Percentiles rank a stretch among this genome's conserved stretches.
Evolutionary conservation across 2,888 invertebrate species (phyloP).

Genomic region (Candidula unifasciata): DNA sequence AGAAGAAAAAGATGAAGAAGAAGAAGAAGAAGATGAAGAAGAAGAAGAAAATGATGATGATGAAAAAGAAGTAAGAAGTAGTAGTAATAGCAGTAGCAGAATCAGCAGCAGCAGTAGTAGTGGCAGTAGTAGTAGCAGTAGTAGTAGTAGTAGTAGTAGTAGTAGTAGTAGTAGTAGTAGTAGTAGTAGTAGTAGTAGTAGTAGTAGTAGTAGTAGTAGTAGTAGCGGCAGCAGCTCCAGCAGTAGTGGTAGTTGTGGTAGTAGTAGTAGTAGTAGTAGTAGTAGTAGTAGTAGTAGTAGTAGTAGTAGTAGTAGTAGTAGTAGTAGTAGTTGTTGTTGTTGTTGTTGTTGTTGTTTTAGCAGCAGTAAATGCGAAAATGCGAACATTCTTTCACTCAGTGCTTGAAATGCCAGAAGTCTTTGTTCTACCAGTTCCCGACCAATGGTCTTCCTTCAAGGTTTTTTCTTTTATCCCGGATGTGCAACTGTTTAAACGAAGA

Average conservation of each 20-base stretch:
- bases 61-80: not conserved
- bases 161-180: not conserved
- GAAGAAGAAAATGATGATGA: not conserved
- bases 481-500: slow-evolving; percentile 4
- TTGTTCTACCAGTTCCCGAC: not conserved
- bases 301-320: not conserved
- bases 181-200: not conserved
- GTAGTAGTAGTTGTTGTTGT: not conserved
- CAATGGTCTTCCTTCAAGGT: not conserved
- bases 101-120: too few relatives aligned
- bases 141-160: not conserved
- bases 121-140: too few relatives aligned
- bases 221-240: not conserved
- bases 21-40: not conserved
- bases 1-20: not conserved
- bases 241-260: too few relatives aligned
- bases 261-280: too few relatives aligned
- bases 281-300: not conserved
- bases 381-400: not conserved
- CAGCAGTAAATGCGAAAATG: not conserved
- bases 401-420: not conserved
- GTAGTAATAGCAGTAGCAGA: too few relatives aligned
- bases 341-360: too few relatives aligned
- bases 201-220: not conserved
- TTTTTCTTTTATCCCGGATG: not conserved